phyloP scores from a whole-genome alignment of 2,113 vertebrate species.

The Pelodiscus sinensis region DNA sequence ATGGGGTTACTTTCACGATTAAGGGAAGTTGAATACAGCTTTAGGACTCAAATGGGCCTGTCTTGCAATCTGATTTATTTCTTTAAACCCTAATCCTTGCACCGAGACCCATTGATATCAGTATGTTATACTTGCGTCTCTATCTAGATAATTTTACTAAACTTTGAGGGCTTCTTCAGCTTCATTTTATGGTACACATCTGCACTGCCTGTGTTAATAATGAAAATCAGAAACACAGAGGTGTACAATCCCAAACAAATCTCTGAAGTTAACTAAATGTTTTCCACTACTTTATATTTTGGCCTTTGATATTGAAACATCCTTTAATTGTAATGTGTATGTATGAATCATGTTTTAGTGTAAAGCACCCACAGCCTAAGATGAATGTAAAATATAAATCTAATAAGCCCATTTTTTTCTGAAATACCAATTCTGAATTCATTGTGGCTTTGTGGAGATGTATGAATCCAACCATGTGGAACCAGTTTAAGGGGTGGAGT shows the following conservation, averaged over 20 bases:
- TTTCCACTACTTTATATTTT: fast-evolving
- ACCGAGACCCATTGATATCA: background rate
- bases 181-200: background rate
- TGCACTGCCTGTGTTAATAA: background rate
- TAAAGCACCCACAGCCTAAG: background rate
- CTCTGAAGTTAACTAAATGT: background rate
- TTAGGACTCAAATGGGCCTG: background rate
- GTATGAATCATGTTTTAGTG: background rate
- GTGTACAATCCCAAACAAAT: fast-evolving
- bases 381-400: background rate
- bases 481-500: background rate
- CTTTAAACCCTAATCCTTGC: background rate
- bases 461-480: background rate
- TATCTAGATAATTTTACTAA: background rate
- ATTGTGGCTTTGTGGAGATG: background rate
- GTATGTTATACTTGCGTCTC: background rate
- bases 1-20: background rate
- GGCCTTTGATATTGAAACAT: background rate
- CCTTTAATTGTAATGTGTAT: fast-evolving
- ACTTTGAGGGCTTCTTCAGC: background rate
- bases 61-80: background rate
- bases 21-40: background rate
- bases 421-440: background rate
- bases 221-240: background rate
- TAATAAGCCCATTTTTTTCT: background rate